A percentile compares a stretch with the other conserved stretches of the same genome.
phyloP scores from a whole-genome alignment of 2,113 vertebrate species.

The Hydrolagus affinis region DNA sequence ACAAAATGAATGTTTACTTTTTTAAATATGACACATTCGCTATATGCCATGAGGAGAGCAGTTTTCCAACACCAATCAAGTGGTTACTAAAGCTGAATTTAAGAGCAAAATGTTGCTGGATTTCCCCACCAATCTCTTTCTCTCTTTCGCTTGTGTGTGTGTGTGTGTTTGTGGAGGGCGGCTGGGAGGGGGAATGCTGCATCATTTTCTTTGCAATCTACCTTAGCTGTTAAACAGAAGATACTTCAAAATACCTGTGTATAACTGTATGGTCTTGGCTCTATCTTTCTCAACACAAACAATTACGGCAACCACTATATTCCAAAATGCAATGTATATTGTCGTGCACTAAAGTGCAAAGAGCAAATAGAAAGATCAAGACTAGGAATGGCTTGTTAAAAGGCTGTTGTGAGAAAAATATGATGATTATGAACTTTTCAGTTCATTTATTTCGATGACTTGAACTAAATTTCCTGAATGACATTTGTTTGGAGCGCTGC shows the following conservation, averaged over 20 bases:
- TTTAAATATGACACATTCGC: background rate
- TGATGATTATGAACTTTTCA: background rate
- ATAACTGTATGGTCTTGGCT: background rate
- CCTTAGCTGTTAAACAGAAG: background rate
- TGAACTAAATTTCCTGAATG: background rate
- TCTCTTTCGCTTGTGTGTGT: no score
- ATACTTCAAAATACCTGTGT: background rate
- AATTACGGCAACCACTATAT: background rate
- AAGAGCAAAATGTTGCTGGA: background rate
- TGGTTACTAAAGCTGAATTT: background rate
- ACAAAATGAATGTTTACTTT: background rate
- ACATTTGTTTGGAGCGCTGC: background rate
- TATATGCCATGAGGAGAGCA: background rate
- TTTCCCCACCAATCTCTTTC: background rate
- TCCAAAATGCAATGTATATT: background rate
- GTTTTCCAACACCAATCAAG: background rate
- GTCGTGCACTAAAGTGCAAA: background rate
- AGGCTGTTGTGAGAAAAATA: background rate
- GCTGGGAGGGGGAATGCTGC: no score
- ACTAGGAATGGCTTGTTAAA: background rate
- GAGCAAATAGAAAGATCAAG: no score
- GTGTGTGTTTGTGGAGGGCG: no score
- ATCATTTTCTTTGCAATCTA: background rate
- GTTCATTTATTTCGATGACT: background rate
- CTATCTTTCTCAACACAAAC: background rate